Percentiles rank a stretch among this genome's conserved stretches.
Conservation (phyloP, 2,113 vertebrate genomes). For the Otocyon megalotis region DNA sequence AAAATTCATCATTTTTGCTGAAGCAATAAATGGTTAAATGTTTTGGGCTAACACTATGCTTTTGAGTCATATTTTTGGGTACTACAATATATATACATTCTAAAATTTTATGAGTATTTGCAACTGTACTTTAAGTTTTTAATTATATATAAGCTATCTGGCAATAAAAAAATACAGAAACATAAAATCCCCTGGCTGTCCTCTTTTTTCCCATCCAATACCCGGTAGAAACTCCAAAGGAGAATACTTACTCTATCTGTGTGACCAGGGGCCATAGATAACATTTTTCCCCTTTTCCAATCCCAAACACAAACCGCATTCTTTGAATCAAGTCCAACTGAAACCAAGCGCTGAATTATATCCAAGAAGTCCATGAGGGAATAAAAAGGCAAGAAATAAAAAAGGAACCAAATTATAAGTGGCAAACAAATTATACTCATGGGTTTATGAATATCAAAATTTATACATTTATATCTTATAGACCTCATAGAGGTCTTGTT, state of each 20-base stretch:
- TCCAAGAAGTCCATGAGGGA: conserved; percentile 67
- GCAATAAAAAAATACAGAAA: conserved; percentile 46
- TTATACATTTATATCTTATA: not conserved
- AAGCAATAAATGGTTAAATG: conserved; percentile 36
- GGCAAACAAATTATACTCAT: conserved; percentile 30
- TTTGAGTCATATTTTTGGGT: not conserved
- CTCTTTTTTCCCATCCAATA: not conserved
- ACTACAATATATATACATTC: not conserved
- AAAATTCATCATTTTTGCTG: not conserved
- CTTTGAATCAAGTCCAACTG: conserved; percentile 98
- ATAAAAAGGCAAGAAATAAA: conserved; percentile 71
- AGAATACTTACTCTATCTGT: conserved; percentile 95
- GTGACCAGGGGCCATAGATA: conserved; percentile 97
- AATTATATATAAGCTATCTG: not conserved
- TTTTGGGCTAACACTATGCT: not conserved
- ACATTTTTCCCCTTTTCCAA: conserved; percentile 96
- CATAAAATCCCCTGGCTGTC: not conserved
- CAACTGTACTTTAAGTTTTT: not conserved
- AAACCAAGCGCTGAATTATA: conserved; percentile 94
- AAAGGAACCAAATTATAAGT: conserved; percentile 64
- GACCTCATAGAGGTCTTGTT: not conserved
- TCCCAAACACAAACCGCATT: conserved; percentile 99
- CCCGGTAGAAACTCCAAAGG: not conserved
- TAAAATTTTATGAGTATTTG: conserved; percentile 35
- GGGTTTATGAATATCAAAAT: not conserved